Evolutionary conservation across 2,113 vertebrate genomes (phyloP).

Genomic region (Datnioides undecimradiatus): DNA sequence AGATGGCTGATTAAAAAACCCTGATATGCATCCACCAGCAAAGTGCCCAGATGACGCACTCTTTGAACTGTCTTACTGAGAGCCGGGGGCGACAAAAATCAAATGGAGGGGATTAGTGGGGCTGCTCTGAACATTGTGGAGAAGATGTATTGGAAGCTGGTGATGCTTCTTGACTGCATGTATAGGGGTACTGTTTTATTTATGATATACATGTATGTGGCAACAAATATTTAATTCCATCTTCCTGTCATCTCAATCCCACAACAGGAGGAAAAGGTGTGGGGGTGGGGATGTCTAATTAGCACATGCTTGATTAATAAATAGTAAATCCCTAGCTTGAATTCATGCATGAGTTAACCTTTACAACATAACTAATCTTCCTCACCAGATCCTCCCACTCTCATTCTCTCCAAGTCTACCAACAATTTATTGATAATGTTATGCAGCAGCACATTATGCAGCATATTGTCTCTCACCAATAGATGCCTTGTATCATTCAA

Average conservation of each 20-base stretch:
- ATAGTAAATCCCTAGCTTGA: slow-evolving; percentile 56
- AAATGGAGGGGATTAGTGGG: slow-evolving; percentile 64
- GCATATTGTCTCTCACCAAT: slow-evolving; percentile 64
- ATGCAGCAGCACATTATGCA: slow-evolving; percentile 59
- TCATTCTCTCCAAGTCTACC: slow-evolving; percentile 40
- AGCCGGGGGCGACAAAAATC: slow-evolving; percentile 22
- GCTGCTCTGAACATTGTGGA: slow-evolving; percentile 39
- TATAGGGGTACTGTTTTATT: slow-evolving; percentile 42
- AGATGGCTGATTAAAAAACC: slow-evolving; percentile 58
- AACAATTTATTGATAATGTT: slow-evolving; percentile 75
- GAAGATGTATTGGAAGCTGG: slow-evolving; percentile 60
- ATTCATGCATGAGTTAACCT: slow-evolving; percentile 75
- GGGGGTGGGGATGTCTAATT: slow-evolving; percentile 48
- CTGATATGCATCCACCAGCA: slow-evolving; percentile 43
- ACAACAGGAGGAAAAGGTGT: slow-evolving; percentile 13
- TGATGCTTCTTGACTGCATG: slow-evolving; percentile 45
- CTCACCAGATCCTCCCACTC: slow-evolving; percentile 64
- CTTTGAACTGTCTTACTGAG: slow-evolving; percentile 31
- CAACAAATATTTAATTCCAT: slow-evolving; percentile 44
- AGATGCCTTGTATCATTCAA: slow-evolving; percentile 67
- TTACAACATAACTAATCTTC: slow-evolving; percentile 71
- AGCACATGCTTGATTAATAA: slow-evolving; percentile 67
- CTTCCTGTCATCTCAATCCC: slow-evolving; percentile 52
- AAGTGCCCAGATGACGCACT: slow-evolving; percentile 37
- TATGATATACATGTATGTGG: slow-evolving; percentile 37